Percentiles rank a stretch among this genome's conserved stretches.
These are phyloP conservation scores for Sphaeridia pumilis DNA, from an alignment of 2,888 invertebrate genomes.

Conservation along the genomic window DNA sequence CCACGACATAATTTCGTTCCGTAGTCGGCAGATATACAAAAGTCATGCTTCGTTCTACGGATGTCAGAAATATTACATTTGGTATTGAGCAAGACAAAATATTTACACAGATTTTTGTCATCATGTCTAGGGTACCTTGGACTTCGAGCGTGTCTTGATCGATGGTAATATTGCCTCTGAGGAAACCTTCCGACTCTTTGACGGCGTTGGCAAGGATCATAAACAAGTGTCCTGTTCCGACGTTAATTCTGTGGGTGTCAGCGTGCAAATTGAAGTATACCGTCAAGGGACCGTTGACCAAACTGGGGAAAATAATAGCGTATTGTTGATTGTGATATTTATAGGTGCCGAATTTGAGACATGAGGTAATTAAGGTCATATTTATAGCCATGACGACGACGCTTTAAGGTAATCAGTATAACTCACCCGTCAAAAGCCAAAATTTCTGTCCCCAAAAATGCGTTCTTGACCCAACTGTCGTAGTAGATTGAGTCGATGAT, in stretches of 20 bases:
- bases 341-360: no score
- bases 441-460: slow-evolving; percentile 67
- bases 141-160: slow-evolving; percentile 35
- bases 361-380: no score
- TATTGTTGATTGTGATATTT: no score
- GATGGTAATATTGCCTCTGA: slow-evolving; percentile 26
- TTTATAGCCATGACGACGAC: no score
- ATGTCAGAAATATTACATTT: neutral
- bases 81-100: neutral
- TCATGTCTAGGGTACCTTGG: slow-evolving; percentile 22
- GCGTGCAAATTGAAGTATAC: slow-evolving; percentile 78
- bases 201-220: slow-evolving; percentile 47
- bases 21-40: slow-evolving; percentile 35
- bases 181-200: slow-evolving; percentile 23
- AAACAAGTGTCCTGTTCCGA: slow-evolving; percentile 49
- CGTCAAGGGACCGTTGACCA: slow-evolving; percentile 57
- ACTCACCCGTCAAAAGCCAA: slow-evolving; percentile 72
- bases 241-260: slow-evolving; percentile 48
- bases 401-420: no score
- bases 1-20: slow-evolving; percentile 29
- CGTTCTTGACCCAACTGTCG: slow-evolving; percentile 59
- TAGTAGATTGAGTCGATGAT: slow-evolving; percentile 61
- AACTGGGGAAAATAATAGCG: slow-evolving; percentile 40
- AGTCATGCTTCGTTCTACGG: slow-evolving; percentile 34
- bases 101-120: neutral